Conservation (phyloP, 64 coral and sea anemone species). For the Actinia tenebrosa region DNA sequence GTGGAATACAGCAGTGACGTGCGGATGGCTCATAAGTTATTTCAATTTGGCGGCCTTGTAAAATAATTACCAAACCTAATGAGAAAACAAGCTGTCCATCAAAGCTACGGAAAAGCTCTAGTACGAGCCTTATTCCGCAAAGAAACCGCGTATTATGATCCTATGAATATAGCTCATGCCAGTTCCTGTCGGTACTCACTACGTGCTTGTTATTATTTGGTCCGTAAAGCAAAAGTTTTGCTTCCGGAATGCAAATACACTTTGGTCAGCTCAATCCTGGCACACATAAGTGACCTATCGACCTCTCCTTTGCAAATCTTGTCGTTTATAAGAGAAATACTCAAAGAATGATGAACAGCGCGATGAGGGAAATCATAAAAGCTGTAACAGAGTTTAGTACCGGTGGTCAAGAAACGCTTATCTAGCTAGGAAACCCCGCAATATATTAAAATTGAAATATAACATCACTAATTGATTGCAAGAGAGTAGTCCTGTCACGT, state of each 20-base stretch:
- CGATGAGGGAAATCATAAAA: neutral
- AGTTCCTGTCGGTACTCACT: slow-evolving; percentile 46
- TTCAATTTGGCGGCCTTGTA: slow-evolving; percentile 15
- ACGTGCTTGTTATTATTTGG: neutral
- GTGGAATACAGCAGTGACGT: neutral
- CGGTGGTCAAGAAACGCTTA: neutral
- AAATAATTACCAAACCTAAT: slow-evolving; percentile 18
- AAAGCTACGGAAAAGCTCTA: neutral
- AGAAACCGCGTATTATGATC: slow-evolving; percentile 17
- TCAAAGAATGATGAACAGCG: slow-evolving; percentile 1
- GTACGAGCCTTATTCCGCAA: neutral
- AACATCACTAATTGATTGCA: slow-evolving; percentile 77
- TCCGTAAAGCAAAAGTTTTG: slow-evolving; percentile 12
- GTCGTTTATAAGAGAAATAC: slow-evolving; percentile 28
- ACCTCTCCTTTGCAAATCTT: slow-evolving; percentile 60
- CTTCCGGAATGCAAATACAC: slow-evolving; percentile 89
- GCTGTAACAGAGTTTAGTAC: neutral
- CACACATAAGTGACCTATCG: slow-evolving; percentile 90
- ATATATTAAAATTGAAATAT: slow-evolving; percentile 66
- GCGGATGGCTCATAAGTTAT: neutral
- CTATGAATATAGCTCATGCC: neutral
- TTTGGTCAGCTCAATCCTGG: slow-evolving; percentile 25
- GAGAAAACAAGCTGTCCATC: slow-evolving; percentile 14
- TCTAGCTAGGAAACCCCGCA: slow-evolving; percentile 22
- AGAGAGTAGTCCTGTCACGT: slow-evolving; percentile 7